Percentiles rank a stretch among this genome's conserved stretches.
These are phyloP conservation scores for Stigmatopora argus DNA, from an alignment of 2,113 vertebrate species.

Conservation along the genomic window DNA sequence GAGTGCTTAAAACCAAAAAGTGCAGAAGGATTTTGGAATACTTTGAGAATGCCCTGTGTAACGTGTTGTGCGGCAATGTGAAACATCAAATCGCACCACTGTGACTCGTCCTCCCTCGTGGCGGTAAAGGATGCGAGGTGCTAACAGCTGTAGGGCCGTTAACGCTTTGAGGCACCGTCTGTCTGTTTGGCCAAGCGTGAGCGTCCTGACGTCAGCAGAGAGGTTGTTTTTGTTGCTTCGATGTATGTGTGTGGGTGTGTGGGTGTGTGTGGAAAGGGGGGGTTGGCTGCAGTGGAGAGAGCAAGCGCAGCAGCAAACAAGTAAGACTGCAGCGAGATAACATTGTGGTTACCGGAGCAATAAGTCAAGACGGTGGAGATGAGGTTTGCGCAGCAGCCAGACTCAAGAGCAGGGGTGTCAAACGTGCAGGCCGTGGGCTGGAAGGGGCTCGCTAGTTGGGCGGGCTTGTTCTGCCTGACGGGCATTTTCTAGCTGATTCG, in stretches of 20 bases:
- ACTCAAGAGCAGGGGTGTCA: conserved; percentile 8
- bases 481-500: too few species aligned
- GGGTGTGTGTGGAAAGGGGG: not conserved
- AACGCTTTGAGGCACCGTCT: conserved; percentile 9
- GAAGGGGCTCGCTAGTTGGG: too few species aligned
- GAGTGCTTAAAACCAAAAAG: not conserved
- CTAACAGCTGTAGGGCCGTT: conserved; percentile 19
- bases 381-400: conserved; percentile 50
- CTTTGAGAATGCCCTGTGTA: conserved; percentile 14
- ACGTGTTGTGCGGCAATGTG: conserved; percentile 8
- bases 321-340: conserved; percentile 18
- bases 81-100: conserved; percentile 35
- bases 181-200: conserved; percentile 17
- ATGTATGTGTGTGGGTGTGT: not conserved
- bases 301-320: conserved; percentile 19
- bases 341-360: conserved; percentile 2
- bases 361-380: conserved; percentile 17
- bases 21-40: not conserved
- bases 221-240: conserved; percentile 16
- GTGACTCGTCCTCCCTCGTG: conserved; percentile 15
- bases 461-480: too few species aligned
- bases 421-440: too few species aligned
- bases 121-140: conserved; percentile 16
- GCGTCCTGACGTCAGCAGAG: conserved; percentile 1
- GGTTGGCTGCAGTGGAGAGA: conserved; percentile 26